Base-by-base conservation (phyloP, 1,140 invertebrate species). In the Riptortus pedestris region DNA sequence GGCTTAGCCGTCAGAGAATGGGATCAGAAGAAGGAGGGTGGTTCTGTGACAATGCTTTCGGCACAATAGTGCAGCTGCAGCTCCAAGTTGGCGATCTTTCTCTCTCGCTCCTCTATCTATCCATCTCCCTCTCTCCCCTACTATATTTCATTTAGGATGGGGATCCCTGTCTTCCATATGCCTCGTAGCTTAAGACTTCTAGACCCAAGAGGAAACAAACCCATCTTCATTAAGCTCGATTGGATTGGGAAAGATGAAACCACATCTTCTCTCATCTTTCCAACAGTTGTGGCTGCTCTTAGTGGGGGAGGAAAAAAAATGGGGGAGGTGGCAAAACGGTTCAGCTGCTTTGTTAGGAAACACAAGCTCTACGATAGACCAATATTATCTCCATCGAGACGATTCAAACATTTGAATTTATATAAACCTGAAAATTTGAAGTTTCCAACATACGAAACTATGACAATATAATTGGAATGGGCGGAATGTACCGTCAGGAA, bases 1-100 rank as follows among this genome's bases (percentile, higher is more conserved):
- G 26, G 24, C 51, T 55, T 24, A 55, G 51, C 51, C 24, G 20
- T 24, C 18, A 55, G 22, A 55, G 51, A 55, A 55, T 55, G 51
- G 51, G 51, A 55, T 55, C 51, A 55, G 51, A 55, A 55, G 51
- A 55, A 55, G 51, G 51, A 55, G 51, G 51, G 51, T 24, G 51
- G 24, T 38, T 38, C 24, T 26, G 51, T 55, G 51, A 55, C 51
- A 55, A 55, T 55, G 31, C 31, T 14, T 38, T 7, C 31, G 51
- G 24, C 51, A 55, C 51, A 26, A 55, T 55, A 24, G 24, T 22
- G 18, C 51, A 55, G 51, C 51, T 55, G 51, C 51, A 55, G 51
- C 51, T 55, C 24, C 51, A 55, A 55, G 51, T 55, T 55, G 24
- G 18, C 51, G 26, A 55, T 55, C 51, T 55, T 55, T 24, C 51